Conservation (phyloP, 2,113 vertebrate species). For the Microcebus jonahi region DNA sequence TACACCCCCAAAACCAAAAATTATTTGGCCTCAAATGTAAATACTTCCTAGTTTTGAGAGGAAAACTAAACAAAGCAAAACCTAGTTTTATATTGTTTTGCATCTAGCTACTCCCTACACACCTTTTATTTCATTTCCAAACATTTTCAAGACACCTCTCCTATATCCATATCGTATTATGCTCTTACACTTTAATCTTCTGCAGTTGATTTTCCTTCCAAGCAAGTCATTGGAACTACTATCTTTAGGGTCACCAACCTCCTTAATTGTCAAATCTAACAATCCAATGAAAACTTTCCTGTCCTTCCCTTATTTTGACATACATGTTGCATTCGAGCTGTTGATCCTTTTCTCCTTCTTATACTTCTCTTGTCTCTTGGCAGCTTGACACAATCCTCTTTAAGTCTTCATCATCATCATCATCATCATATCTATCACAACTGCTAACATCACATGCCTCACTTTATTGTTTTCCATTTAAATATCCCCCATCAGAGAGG, state of each 20-base stretch:
- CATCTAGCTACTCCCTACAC: not conserved
- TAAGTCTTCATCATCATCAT: not conserved
- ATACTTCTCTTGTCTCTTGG: not conserved
- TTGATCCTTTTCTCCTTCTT: not conserved
- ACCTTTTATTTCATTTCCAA: not conserved
- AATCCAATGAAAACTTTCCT: not conserved
- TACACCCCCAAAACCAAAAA: not conserved
- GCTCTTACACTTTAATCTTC: not conserved
- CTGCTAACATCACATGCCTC: not conserved
- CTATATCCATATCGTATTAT: not conserved
- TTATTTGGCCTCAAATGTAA: not conserved
- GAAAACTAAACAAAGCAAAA: not conserved
- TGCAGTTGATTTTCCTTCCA: not conserved
- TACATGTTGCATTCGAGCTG: not conserved
- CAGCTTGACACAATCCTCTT: not conserved
- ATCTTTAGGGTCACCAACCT: not conserved
- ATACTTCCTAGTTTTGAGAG: not conserved
- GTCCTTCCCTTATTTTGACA: not conserved
- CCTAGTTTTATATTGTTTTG: not conserved
- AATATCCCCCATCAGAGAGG: not conserved
- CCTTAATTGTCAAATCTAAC: not conserved
- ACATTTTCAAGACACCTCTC: not conserved
- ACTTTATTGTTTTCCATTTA: not conserved
- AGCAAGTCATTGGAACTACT: not conserved
- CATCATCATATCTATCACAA: not conserved